Base-by-base conservation (phyloP, 2,113 vertebrate genomes). In the Aegotheles bennettii region DNA sequence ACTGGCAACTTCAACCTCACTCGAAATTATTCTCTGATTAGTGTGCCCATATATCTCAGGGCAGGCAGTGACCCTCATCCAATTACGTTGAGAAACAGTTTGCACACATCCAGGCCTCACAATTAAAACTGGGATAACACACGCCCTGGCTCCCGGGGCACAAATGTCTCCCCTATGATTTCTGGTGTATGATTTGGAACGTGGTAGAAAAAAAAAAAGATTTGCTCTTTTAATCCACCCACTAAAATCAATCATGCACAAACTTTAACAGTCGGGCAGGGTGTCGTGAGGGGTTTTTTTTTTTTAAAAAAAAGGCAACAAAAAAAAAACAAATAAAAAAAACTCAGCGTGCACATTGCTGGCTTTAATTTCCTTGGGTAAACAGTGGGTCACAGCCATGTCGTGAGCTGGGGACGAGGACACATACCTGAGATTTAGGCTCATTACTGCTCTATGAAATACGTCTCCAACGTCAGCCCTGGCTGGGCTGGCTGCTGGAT, bases 291-390 rank as follows among this genome's bases (percentile, higher is more conserved):
- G 47, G 3, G 8, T 3, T 20, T 57, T 45, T 68, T 73, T 83
- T 53, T 45, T 75, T 82, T 51, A 43, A 65, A 16, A 19, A 13
- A 63, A 54, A 71, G 14, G 16, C 26, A 13, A 15, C 51, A 53
- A 28, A 71, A 67, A 10, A 24, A 77, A 23, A 11, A 33, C 64
- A 69, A 54, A 54, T 54, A 48, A 45, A 48, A 48, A 48, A 48
- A 48, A 48, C 47, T 38, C 45, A 70, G 68, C 71, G 7, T 18
- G 84, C 82, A 74, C 13, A 6, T 91, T 74, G 84, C 95, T 95
- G 96, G 94, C 90, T 96, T 96, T 96, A 76, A 97, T 97, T 97
- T 97, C 94, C 97, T 94, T 94, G 86, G 45, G 94, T 65, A 91
- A 97, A 95, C 92, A 95, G 79, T 9, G 26, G 33, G 89, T 57